phyloP scores from a whole-genome alignment of 2,113 vertebrate genomes.

The Anoplopoma fimbria region DNA sequence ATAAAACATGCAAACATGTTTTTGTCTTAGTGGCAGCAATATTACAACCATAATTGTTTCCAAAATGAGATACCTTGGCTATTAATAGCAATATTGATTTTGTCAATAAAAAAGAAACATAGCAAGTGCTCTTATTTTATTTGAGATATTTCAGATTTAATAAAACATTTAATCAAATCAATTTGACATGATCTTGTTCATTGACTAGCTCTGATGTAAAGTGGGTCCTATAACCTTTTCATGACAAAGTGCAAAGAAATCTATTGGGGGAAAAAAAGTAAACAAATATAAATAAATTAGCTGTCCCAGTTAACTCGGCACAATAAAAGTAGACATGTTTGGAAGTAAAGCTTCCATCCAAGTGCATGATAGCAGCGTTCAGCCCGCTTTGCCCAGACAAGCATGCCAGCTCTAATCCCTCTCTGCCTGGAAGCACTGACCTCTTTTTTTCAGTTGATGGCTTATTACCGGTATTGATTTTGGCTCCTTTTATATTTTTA shows the following conservation, averaged over 20 bases:
- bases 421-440: slow-evolving; percentile 75
- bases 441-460: slow-evolving; percentile 75
- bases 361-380: neutral
- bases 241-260: neutral
- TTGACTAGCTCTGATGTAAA: neutral
- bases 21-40: too few relatives aligned
- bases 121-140: neutral
- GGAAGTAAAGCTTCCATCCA: slow-evolving; percentile 7
- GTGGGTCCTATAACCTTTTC: too few relatives aligned
- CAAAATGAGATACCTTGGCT: neutral
- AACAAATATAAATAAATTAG: neutral
- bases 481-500: slow-evolving; percentile 67
- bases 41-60: neutral
- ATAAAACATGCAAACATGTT: too few relatives aligned
- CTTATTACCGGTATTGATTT: slow-evolving; percentile 79
- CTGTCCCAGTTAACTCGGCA: neutral
- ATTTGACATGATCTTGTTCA: neutral
- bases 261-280: neutral
- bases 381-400: slow-evolving; percentile 34
- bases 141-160: neutral
- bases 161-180: neutral
- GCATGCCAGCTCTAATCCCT: slow-evolving; percentile 61
- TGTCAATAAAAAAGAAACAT: neutral
- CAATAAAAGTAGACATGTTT: slow-evolving; percentile 13
- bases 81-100: neutral